Conservation (phyloP, 2,888 invertebrate species). For the Orgyia antiqua region DNA sequence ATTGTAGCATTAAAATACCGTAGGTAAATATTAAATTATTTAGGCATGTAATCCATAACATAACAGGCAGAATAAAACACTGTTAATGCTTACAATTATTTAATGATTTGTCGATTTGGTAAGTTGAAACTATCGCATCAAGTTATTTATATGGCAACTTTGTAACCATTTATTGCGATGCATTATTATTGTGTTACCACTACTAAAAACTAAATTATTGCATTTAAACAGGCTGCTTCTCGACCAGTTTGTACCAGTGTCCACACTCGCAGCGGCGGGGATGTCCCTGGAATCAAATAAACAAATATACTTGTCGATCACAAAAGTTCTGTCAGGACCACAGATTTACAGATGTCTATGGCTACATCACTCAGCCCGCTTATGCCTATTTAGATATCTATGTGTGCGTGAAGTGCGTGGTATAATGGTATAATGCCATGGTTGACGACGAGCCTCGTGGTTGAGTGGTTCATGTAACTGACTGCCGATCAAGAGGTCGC, state of each 20-base stretch:
- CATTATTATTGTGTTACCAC: conserved; percentile 52
- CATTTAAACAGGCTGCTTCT: conserved; percentile 84
- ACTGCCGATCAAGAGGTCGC: too few species aligned
- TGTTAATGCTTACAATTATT: conserved; percentile 62
- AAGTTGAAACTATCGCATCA: conserved; percentile 44
- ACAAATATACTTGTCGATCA: neutral
- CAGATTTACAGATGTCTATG: too few species aligned
- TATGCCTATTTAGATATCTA: too few species aligned
- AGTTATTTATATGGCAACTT: conserved; percentile 35
- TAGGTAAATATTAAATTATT: too few species aligned
- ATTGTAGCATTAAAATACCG: too few species aligned
- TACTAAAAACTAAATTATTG: conserved; percentile 54
- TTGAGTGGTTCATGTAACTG: too few species aligned
- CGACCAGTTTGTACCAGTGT: conserved; percentile 95
- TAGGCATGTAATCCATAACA: too few species aligned
- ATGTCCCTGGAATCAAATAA: conserved; percentile 80
- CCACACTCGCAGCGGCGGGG: conserved; percentile 97
- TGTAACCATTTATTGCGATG: conserved; percentile 42
- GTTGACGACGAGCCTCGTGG: too few species aligned
- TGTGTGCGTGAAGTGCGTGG: too few species aligned
- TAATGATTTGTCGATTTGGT: conserved; percentile 46
- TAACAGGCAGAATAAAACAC: conserved; percentile 46
- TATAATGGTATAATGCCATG: too few species aligned
- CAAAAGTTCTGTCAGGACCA: too few species aligned
- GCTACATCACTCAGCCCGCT: too few species aligned